A percentile compares a stretch with the other conserved stretches of the same genome.
These are phyloP conservation scores for Artibeus jamaicensis DNA, from an alignment of 2,797 vertebrate genomes.

Conservation along the genomic window DNA sequence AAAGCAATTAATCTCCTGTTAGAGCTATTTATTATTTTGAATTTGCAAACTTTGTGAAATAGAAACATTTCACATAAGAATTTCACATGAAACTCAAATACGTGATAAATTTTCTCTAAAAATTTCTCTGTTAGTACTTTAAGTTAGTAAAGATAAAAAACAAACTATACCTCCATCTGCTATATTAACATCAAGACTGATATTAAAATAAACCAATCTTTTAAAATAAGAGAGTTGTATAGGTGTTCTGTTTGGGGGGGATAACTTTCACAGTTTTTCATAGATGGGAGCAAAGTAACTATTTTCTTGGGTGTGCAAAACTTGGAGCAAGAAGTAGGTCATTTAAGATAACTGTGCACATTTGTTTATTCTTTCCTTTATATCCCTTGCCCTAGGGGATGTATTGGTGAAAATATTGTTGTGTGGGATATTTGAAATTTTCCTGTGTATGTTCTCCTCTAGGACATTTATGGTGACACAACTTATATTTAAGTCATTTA, in stretches of 20 bases:
- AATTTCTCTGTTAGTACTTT: background rate
- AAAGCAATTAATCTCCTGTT: background rate
- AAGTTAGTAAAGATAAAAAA: background rate
- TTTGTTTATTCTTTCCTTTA: too few species aligned
- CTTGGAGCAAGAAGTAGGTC: background rate
- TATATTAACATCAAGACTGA: background rate
- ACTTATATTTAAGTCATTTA: too few species aligned
- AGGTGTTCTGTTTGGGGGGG: background rate
- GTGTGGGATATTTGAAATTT: too few species aligned
- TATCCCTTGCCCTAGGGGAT: too few species aligned
- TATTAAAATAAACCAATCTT: background rate
- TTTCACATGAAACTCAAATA: background rate
- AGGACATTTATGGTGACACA: too few species aligned
- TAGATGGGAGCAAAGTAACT: background rate
- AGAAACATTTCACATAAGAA: background rate
- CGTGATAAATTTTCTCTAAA: background rate
- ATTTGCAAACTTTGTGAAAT: slow-evolving; percentile 27
- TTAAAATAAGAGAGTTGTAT: background rate
- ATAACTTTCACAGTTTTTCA: background rate
- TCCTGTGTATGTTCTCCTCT: too few species aligned
- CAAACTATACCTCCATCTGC: background rate
- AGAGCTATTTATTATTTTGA: slow-evolving; percentile 5
- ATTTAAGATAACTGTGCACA: background rate
- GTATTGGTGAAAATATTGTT: too few species aligned
- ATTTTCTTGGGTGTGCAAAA: background rate